phyloP scores from a whole-genome alignment of 53 echinoderm and acorn worm genomes.

The Antedon mediterranea region DNA sequence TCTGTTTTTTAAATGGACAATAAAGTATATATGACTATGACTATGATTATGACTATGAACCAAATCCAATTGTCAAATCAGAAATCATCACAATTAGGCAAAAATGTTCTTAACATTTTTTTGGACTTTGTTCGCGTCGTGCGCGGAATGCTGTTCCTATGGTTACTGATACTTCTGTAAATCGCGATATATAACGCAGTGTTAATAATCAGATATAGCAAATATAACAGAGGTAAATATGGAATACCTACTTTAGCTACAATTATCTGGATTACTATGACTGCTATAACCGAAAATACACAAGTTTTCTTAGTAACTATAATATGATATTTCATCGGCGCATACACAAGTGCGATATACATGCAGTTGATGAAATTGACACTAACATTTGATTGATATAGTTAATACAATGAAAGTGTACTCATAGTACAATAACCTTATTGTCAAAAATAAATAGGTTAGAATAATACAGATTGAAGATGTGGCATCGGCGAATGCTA shows the following conservation, averaged over 20 bases:
- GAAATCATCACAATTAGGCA: background rate
- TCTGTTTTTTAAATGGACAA: too few species aligned
- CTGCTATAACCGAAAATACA: too few species aligned
- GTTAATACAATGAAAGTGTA: background rate
- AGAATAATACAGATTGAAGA: background rate
- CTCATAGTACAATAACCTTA: background rate
- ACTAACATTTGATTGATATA: background rate
- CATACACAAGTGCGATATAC: background rate
- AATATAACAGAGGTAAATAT: background rate
- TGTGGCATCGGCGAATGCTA: background rate
- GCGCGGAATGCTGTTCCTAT: background rate
- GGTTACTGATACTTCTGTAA: background rate
- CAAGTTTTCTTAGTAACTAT: too few species aligned
- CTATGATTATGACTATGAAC: background rate
- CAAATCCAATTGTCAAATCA: background rate
- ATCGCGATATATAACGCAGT: background rate
- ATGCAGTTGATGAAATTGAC: background rate
- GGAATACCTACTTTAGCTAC: background rate
- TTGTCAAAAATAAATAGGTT: background rate
- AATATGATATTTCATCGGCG: background rate
- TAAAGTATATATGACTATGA: background rate
- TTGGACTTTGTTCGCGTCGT: background rate
- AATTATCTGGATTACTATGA: too few species aligned
- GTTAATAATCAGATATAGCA: background rate
- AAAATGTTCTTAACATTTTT: background rate